These are phyloP conservation scores for Calliphora vomitoria DNA, from an alignment of 2,888 invertebrate genomes.

Conservation along the genomic window DNA sequence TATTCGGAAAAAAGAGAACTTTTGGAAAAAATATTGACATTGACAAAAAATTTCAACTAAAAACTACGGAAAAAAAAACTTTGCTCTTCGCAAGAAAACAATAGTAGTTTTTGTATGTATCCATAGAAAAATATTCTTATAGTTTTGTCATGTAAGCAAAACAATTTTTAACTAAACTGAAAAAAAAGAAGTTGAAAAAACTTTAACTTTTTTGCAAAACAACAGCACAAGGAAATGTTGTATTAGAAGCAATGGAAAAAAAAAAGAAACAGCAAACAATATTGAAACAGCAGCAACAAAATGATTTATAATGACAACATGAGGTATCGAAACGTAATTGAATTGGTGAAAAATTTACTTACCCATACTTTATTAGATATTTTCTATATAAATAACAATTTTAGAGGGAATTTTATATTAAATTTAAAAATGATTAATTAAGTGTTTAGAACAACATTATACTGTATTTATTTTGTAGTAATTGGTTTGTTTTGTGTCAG, in stretches of 20 bases:
- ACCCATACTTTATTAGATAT: conserved; percentile 1
- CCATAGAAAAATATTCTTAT: not conserved
- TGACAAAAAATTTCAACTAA: conserved; percentile 52
- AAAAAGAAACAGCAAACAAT: not conserved
- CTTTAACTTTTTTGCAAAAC: conserved; percentile 11
- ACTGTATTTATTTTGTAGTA: not conserved
- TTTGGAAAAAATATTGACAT: conserved; percentile 61
- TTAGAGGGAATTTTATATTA: not conserved
- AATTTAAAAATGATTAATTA: conserved; percentile 32
- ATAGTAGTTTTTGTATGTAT: not conserved
- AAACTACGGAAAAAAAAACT: conserved; percentile 17
- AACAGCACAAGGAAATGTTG: conserved; percentile 11
- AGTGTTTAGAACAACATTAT: not conserved
- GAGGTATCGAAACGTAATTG: conserved; percentile 64
- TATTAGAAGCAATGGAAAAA: conserved; percentile 5
- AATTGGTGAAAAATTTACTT: conserved; percentile 41
- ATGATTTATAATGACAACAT: conserved; percentile 67
- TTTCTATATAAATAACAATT: not conserved
- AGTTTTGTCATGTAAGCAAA: conserved; percentile 37
- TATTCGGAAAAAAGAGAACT: conserved; percentile 1
- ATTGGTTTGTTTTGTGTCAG: not conserved
- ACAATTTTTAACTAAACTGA: conserved; percentile 16
- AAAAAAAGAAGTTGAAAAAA: conserved; percentile 18
- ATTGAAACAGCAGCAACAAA: conserved; percentile 29
- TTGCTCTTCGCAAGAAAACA: conserved; percentile 2